phyloP scores from a whole-genome alignment of 2,797 vertebrate species.

The Anisognathus igniventris region DNA sequence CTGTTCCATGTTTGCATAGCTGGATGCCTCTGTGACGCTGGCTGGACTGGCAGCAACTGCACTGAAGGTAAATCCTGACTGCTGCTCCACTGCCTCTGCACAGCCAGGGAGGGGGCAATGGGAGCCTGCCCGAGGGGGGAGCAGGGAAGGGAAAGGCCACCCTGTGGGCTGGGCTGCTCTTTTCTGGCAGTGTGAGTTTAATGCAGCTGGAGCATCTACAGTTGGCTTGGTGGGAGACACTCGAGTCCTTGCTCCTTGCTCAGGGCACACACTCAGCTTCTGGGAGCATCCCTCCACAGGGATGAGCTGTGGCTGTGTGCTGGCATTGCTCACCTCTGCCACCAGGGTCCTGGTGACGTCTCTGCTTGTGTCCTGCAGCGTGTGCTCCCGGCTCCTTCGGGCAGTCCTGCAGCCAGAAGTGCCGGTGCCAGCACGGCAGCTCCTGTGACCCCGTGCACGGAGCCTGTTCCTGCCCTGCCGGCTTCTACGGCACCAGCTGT shows the following conservation, averaged over 20 bases:
- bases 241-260: neutral
- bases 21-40: constrained; percentile 87
- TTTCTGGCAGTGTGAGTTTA: neutral
- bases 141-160: neutral
- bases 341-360: neutral
- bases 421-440: constrained; percentile 59
- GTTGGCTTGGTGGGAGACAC: accelerated
- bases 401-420: constrained; percentile 41
- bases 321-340: neutral
- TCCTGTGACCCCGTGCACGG: constrained; percentile 39
- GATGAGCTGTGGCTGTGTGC: neutral
- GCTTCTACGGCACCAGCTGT: constrained; percentile 61
- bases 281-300: neutral
- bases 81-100: neutral
- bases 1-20: constrained; percentile 66
- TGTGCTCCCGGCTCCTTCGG: constrained; percentile 43
- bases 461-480: constrained; percentile 52
- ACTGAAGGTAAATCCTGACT: constrained; percentile 77
- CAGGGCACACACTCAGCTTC: neutral
- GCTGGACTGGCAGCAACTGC: constrained; percentile 87
- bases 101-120: neutral
- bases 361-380: constrained; percentile 3
- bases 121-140: neutral
- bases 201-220: neutral
- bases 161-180: accelerated